Evolutionary conservation across 2,797 vertebrate genomes (phyloP), one percentile per base, ranked within the genome.

Genomic region (Anguilla obscura): DNA sequence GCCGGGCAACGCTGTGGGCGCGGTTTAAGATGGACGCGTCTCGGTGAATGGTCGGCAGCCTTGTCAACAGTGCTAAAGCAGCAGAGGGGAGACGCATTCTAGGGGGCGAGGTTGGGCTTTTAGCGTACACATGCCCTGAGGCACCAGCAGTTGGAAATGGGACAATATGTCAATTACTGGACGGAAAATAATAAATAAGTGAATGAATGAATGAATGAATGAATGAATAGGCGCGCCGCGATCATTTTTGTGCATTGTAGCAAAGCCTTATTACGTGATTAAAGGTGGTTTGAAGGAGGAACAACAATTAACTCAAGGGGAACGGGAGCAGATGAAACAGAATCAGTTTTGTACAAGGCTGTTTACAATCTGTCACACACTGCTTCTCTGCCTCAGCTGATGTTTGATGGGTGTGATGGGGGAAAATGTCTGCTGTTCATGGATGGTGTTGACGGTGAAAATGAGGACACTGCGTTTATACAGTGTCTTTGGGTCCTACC

Each of bases 1-100:
- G 9, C 18, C 36, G 48, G 36, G 10, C 3, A 36, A 40, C 27
- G 83, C 40, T 3, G 27, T 58, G 83, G 92, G 91, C 90, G 91
- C 74, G 87, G 86, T 36, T 88, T 89, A 33, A 63, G 30, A 45
- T 36, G 45, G 48, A 69, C 24, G 1, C 79, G n/a, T 27, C 76
- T 87, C 84, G 21, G 9, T 54, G 30, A 88, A 2, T 89, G 86
- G 88, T 60, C 50, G 76, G 69, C 45, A 14, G 50, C 12, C 60
- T 69, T 85, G 63, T 89, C 80, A 45, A 40, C 45, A 50, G 86
- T 66, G 52, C 36, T 14, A 40, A 69, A 14, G 12, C 50, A 58
- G 24, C 21, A 45, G 50, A 52, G 48, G 80, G 82, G 86, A 74
- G 50, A 60, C 14, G 83, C 80, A 60, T 76, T 45, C 30, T 33